phyloP scores from a whole-genome alignment of 2,797 vertebrate species.

The Aratinga solstitialis region DNA sequence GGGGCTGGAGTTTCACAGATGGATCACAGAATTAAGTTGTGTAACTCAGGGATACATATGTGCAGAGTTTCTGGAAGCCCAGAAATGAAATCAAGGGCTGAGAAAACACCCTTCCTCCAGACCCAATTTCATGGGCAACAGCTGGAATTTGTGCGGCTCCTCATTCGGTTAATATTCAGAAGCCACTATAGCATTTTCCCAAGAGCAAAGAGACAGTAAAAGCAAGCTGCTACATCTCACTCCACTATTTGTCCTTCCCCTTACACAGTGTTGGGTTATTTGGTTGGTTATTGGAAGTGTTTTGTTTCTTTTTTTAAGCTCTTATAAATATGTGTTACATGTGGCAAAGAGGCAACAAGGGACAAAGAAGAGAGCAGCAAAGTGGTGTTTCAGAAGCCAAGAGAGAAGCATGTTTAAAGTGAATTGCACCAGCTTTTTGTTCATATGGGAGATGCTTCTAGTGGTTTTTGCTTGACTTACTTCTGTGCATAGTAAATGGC shows the following conservation, averaged over 20 bases:
- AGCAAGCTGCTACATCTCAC: conserved; percentile 27
- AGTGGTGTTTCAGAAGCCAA: conserved; percentile 16
- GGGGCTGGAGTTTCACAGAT: background rate
- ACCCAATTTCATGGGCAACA: background rate
- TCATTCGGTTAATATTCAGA: conserved; percentile 63
- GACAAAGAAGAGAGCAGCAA: background rate
- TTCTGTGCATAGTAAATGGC: background rate
- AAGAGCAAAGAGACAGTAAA: conserved; percentile 26
- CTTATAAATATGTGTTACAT: conserved; percentile 15
- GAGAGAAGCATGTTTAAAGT: background rate
- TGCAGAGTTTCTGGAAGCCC: conserved; percentile 9
- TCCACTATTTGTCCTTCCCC: background rate
- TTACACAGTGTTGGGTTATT: background rate
- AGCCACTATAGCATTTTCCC: conserved; percentile 25
- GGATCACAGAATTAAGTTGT: conserved; percentile 20
- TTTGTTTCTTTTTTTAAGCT: conserved; percentile 33
- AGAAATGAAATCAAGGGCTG: background rate
- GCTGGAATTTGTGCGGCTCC: conserved; percentile 52
- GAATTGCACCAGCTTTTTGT: conserved; percentile 18
- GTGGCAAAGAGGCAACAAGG: conserved; percentile 42
- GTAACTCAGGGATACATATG: background rate
- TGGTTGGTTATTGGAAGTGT: background rate
- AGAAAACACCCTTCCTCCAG: conserved; percentile 11
- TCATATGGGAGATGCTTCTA: background rate
- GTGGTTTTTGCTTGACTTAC: conserved; percentile 20